A percentile compares a stretch with the other conserved stretches of the same genome.
phyloP scores from a whole-genome alignment of 2,888 invertebrate species.

The Phaedon cochleariae region DNA sequence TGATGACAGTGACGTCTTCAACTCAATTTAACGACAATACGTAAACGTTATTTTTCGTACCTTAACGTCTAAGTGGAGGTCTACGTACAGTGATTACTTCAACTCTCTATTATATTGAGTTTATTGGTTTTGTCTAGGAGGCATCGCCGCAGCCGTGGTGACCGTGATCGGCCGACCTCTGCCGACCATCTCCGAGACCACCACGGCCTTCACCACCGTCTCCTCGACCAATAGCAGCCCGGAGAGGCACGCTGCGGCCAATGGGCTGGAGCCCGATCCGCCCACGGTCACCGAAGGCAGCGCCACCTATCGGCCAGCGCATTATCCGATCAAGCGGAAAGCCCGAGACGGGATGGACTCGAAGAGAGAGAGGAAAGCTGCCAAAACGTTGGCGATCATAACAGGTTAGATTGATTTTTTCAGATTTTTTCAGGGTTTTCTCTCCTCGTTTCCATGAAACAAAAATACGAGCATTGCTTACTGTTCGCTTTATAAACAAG shows the following conservation, averaged over 20 bases:
- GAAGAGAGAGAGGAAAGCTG: conserved; percentile 92
- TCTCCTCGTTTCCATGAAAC: too few species aligned
- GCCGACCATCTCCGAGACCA: conserved; percentile 77
- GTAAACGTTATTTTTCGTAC: too few species aligned
- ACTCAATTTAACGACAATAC: too few species aligned
- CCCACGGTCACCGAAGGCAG: conserved; percentile 66
- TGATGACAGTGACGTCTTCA: too few species aligned
- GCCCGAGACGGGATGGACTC: conserved; percentile 76
- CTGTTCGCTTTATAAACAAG: too few species aligned
- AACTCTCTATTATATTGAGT: background rate
- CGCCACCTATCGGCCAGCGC: conserved; percentile 56
- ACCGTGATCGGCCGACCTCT: conserved; percentile 67
- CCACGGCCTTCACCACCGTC: conserved; percentile 77
- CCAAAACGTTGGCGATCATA: conserved; percentile 94
- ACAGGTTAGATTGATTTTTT: too few species aligned
- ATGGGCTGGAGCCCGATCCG: conserved; percentile 72
- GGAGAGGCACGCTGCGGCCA: conserved; percentile 76
- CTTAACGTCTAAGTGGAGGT: background rate
- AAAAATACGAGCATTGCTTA: too few species aligned
- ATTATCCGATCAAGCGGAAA: conserved; percentile 66
- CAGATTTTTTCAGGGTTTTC: background rate
- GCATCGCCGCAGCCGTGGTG: conserved; percentile 78
- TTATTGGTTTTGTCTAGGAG: conserved; percentile 56
- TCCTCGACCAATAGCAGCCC: conserved; percentile 80
- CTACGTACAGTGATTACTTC: too few species aligned